Evolutionary conservation across 2,113 vertebrate genomes (phyloP).

Genomic region (Bucco capensis): DNA sequence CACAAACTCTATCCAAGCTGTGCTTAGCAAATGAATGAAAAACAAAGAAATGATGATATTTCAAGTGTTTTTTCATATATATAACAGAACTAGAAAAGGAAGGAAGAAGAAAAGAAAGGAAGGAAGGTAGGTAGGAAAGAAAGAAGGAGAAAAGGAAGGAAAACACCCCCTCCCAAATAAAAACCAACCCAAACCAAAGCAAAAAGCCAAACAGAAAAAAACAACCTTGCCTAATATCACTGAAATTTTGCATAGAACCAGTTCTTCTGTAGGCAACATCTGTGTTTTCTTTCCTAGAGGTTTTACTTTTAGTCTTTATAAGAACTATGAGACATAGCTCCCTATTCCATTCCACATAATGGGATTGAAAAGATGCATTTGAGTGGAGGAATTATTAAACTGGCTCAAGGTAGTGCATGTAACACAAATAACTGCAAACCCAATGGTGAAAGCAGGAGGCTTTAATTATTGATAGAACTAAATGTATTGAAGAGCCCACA

Average conservation of each 20-base stretch:
- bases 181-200: background rate
- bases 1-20: background rate
- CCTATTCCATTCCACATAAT: constrained; percentile 26
- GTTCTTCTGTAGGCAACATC: background rate
- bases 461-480: constrained; percentile 65
- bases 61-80: background rate
- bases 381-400: constrained; percentile 29
- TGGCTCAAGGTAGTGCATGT: constrained; percentile 29
- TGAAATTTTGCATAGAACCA: background rate
- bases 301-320: background rate
- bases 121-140: no score
- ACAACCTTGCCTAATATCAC: fast-evolving
- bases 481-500: constrained; percentile 58
- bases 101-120: no score
- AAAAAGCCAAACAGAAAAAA: background rate
- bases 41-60: background rate
- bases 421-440: constrained; percentile 55
- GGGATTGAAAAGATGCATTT: constrained; percentile 11
- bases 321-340: background rate
- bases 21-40: background rate
- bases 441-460: constrained; percentile 48
- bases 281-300: background rate
- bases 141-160: no score
- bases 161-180: no score
- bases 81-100: background rate